Percentiles rank a stretch among this genome's conserved stretches.
These are phyloP conservation scores for Chloroclysta siterata DNA, from an alignment of 2,888 invertebrate species.

Conservation along the genomic window DNA sequence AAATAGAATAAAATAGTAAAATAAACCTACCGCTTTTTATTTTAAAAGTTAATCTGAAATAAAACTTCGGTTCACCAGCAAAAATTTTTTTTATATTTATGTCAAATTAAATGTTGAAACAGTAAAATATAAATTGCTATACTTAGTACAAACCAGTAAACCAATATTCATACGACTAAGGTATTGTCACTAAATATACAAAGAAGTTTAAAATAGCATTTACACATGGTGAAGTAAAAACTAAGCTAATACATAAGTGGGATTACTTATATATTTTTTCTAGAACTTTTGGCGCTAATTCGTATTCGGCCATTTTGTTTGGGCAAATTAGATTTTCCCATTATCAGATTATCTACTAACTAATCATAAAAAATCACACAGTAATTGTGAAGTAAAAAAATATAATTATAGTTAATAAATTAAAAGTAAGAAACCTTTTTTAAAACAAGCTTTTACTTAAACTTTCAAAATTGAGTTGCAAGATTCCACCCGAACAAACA, in stretches of 20 bases:
- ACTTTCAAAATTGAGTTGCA: too few species aligned
- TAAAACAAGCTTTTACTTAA: too few species aligned
- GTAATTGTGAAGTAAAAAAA: too few species aligned
- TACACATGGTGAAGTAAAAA: conserved; percentile 31
- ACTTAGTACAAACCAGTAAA: conserved; percentile 24
- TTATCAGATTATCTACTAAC: conserved; percentile 5
- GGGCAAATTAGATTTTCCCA: conserved; percentile 6
- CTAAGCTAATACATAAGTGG: conserved; percentile 49
- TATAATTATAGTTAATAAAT: too few species aligned
- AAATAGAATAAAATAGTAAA: conserved; percentile 61
- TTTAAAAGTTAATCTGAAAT: conserved; percentile 11
- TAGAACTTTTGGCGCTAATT: not conserved
- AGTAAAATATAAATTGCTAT: conserved; percentile 4
- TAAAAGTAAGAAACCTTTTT: too few species aligned
- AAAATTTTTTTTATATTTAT: conserved; percentile 18
- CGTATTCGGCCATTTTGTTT: conserved; percentile 12
- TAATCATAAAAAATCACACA: conserved; percentile 6
- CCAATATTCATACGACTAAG: conserved; percentile 17
- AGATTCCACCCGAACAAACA: too few species aligned
- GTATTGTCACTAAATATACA: conserved; percentile 24
- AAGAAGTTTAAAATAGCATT: conserved; percentile 25
- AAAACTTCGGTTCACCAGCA: conserved; percentile 5
- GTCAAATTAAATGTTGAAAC: conserved; percentile 21
- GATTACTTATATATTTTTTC: not conserved
- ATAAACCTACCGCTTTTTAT: conserved; percentile 32